Evolutionary conservation across 2,888 invertebrate genomes (phyloP), one percentile per base, ranked within the genome.

Genomic region (Perithous albicinctus): DNA sequence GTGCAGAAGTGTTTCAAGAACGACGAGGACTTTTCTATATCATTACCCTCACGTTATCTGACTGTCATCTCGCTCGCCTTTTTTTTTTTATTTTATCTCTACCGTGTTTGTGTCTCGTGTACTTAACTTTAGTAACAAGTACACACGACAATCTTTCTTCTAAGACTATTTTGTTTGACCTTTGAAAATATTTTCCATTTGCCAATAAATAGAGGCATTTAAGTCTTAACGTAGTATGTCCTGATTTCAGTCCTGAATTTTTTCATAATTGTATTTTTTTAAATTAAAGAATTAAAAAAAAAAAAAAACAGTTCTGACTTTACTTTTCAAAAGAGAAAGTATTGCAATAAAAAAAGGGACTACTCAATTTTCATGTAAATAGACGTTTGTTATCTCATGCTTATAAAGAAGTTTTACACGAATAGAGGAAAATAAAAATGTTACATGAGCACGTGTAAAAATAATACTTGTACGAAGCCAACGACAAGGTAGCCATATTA

Each of bases 1-100:
- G 46, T n/a, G n/a, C 29, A 15, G 59, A 12, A 51, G 23, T 74
- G 26, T 38, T 35, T 63, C 43, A 23, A 8, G 46, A 51, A 43
- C 41, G 48, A 46, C 18, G 48, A 69, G 61, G 51, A 7, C 48
- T 18, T 18, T 29, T 48, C 35, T 61, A 20, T 29, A 12, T 46
- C n/a, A 32, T 61, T 23, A 70, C 29, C 69, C 46, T 10, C 48
- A 20, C 8, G 38, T 51, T 63, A 26, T 54, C 69, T 29, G 46
- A 15, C 48, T 20, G 12, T 54, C 67, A 32, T 8, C 15, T 35
- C 32, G 15, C 20, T 35, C 10, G 29, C 41, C 54, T 66, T 56
- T 54, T 12, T 54, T 4, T 54, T 18, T n/a, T 12, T 32, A 15
- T 18, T 43, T n/a, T n/a, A n/a, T n/a, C n/a, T n/a, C n/a, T n/a